A percentile compares a stretch with the other conserved stretches of the same genome.
These are phyloP conservation scores for Tipula confusa DNA, from an alignment of 2,888 invertebrate genomes.

Conservation along the genomic window DNA sequence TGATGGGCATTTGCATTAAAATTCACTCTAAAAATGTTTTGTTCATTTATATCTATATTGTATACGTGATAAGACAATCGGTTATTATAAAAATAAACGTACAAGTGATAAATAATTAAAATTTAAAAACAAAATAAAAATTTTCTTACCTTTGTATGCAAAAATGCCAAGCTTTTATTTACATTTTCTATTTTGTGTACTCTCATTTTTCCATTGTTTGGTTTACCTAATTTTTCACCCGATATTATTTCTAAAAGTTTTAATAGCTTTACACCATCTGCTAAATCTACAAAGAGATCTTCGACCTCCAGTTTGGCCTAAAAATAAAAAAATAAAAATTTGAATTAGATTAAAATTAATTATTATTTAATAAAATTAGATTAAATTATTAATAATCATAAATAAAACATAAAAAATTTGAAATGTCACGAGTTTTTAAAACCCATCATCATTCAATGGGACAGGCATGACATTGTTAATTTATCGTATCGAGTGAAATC, in stretches of 20 bases:
- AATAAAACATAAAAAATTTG: neutral
- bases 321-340: conserved; percentile 36
- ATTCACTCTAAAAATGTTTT: neutral
- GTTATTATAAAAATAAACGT: neutral
- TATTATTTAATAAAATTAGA: no score
- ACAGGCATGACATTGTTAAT: neutral
- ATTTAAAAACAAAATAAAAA: neutral
- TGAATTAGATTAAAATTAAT: neutral
- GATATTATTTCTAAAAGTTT: conserved; percentile 97
- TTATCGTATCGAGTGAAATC: neutral
- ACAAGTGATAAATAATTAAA: neutral
- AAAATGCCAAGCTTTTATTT: conserved; percentile 92
- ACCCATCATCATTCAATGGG: neutral
- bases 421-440: neutral
- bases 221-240: conserved; percentile 93
- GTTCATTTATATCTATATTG: neutral
- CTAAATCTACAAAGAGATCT: conserved; percentile 93
- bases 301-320: conserved; percentile 98
- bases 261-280: conserved; percentile 87
- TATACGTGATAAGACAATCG: neutral
- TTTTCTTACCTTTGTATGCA: conserved; percentile 79
- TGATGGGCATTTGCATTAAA: no score
- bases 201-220: conserved; percentile 92
- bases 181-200: conserved; percentile 99
- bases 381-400: neutral